A percentile compares a stretch with the other conserved stretches of the same genome.
phyloP scores from a whole-genome alignment of 2,797 vertebrate species.

The Sebastes oblongus region DNA sequence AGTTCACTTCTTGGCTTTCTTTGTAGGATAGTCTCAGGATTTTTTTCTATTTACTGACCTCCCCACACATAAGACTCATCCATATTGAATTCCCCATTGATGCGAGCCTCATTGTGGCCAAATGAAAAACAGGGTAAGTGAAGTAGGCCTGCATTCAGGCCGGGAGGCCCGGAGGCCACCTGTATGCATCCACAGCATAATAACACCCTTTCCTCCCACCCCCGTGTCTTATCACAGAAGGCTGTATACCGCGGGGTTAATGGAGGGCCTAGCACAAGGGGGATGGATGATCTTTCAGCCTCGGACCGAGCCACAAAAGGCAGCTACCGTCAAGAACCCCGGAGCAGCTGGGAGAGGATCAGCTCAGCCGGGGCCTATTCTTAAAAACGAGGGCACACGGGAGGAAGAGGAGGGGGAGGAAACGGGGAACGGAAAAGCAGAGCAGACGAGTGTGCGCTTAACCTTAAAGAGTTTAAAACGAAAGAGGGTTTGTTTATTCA shows the following conservation, averaged over 20 bases:
- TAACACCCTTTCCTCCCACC: neutral
- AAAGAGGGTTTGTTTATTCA: constrained; percentile 43
- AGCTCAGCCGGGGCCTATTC: constrained; percentile 63
- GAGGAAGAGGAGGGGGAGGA: neutral
- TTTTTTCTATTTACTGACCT: neutral
- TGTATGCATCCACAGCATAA: constrained; percentile 67
- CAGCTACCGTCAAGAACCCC: constrained; percentile 41
- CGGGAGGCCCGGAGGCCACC: constrained; percentile 62
- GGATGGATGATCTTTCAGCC: constrained; percentile 41
- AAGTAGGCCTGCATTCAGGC: constrained; percentile 56
- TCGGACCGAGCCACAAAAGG: constrained; percentile 56
- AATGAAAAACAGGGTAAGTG: constrained; percentile 28
- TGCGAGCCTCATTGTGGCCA: constrained; percentile 26
- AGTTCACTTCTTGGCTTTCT: neutral
- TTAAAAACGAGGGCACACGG: constrained; percentile 62
- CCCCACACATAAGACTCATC: neutral
- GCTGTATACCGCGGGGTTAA: constrained; percentile 51
- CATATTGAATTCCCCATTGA: constrained; percentile 42
- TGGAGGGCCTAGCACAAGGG: constrained; percentile 56
- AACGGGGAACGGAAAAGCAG: constrained; percentile 25
- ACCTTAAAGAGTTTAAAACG: constrained; percentile 46
- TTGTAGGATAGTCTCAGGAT: neutral
- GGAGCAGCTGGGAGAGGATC: constrained; percentile 70
- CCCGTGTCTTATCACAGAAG: constrained; percentile 25
- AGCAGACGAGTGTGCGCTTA: constrained; percentile 41